Conservation (phyloP, 1,140 invertebrate genomes). For the Caenorhabditis remanei region DNA sequence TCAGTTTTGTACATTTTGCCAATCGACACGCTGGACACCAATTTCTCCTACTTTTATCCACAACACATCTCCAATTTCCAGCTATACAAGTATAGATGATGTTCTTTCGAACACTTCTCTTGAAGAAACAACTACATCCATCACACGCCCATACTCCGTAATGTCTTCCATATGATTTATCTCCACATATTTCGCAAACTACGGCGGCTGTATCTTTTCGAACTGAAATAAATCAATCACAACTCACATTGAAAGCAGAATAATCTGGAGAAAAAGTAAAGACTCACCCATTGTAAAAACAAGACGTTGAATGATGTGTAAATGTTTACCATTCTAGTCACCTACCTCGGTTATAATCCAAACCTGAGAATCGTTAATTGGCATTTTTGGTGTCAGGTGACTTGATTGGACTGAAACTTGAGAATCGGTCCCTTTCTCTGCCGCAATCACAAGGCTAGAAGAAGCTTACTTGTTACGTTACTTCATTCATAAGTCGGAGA, state of each 20-base stretch:
- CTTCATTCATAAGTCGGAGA: conserved; percentile 24
- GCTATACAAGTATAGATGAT: conserved; percentile 86
- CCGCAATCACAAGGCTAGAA: conserved; percentile 34
- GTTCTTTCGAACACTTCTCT: conserved; percentile 83
- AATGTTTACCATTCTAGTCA: background rate
- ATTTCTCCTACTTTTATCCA: conserved; percentile 87
- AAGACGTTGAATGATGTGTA: background rate
- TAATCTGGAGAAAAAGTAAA: background rate
- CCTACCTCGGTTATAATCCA: background rate
- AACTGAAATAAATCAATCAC: conserved; percentile 78
- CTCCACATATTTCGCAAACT: conserved; percentile 92
- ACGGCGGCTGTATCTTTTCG: conserved; percentile 83
- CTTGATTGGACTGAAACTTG: conserved; percentile 34
- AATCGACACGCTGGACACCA: conserved; percentile 89
- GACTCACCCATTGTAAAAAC: conserved; percentile 18
- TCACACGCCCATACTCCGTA: conserved; percentile 97
- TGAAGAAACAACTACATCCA: conserved; percentile 91
- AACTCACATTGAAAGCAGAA: background rate
- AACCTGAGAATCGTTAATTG: conserved; percentile 44
- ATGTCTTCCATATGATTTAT: conserved; percentile 94
- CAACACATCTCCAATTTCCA: conserved; percentile 84
- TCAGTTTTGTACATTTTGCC: conserved; percentile 78
- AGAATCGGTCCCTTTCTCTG: background rate
- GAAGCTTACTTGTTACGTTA: conserved; percentile 19
- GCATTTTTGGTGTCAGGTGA: conserved; percentile 7